Percentiles rank a stretch among this genome's conserved stretches.
Conservation (phyloP, 2,888 invertebrate species). For the Polylopha cassiicola region DNA sequence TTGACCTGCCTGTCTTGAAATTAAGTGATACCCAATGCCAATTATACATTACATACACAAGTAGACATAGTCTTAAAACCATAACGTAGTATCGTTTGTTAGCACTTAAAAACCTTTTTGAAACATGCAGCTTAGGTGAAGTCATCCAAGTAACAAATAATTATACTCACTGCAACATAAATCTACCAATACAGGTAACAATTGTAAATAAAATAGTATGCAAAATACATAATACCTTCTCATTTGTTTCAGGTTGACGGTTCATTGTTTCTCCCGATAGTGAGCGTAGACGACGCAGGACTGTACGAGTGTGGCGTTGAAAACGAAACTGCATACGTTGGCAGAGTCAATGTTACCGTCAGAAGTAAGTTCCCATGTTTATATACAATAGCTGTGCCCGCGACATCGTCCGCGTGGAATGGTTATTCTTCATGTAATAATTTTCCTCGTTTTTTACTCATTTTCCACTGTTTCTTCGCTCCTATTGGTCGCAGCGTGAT, state of each 20-base stretch:
- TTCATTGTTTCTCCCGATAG: conserved; percentile 52
- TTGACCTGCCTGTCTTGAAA: too few species aligned
- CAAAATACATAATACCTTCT: not conserved
- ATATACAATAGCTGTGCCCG: not conserved
- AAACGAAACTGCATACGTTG: conserved; percentile 65
- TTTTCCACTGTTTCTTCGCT: too few species aligned
- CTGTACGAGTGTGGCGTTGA: conserved; percentile 70
- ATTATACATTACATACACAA: too few species aligned
- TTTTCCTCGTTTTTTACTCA: too few species aligned
- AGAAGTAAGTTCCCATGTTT: conserved; percentile 51
- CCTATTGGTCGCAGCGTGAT: too few species aligned
- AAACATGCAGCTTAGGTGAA: conserved; percentile 3
- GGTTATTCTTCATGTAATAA: too few species aligned
- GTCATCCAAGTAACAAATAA: conserved; percentile 1
- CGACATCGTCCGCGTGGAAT: too few species aligned
- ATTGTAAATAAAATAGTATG: not conserved
- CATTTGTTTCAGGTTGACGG: conserved; percentile 63
- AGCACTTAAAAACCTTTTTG: too few species aligned
- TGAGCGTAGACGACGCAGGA: conserved; percentile 61
- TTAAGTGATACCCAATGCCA: too few species aligned
- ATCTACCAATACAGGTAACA: not conserved
- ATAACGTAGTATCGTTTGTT: too few species aligned
- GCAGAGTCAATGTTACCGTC: conserved; percentile 65
- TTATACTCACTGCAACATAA: not conserved
- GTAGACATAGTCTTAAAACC: too few species aligned